phyloP scores from a whole-genome alignment of 2,888 invertebrate species.

The Caenorhabditis sp. region DNA sequence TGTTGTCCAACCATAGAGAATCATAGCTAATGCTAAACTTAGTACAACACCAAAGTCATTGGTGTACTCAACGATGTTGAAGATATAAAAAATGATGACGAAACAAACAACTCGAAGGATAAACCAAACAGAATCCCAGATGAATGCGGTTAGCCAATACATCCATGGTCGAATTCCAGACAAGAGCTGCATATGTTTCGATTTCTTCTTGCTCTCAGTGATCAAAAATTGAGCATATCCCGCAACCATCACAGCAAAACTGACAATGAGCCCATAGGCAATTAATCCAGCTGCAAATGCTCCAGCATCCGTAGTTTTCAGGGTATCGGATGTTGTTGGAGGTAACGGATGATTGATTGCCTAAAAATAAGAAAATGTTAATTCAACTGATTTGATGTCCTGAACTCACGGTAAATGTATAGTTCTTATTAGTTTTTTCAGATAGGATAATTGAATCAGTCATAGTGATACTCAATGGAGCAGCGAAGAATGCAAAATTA shows the following conservation, averaged over 20 bases:
- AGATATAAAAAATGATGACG: slow-evolving; percentile 53
- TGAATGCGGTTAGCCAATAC: slow-evolving; percentile 61
- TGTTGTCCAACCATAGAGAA: slow-evolving; percentile 60
- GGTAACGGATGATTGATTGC: slow-evolving; percentile 59
- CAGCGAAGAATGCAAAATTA: slow-evolving; percentile 57
- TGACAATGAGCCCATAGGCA: slow-evolving; percentile 35
- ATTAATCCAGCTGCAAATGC: slow-evolving; percentile 26
- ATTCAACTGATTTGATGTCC: background rate
- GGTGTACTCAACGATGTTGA: slow-evolving; percentile 50
- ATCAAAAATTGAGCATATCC: slow-evolving; percentile 62
- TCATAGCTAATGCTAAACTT: slow-evolving; percentile 40
- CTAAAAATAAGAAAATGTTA: slow-evolving; percentile 8
- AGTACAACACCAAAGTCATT: slow-evolving; percentile 37
- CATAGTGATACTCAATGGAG: slow-evolving; percentile 53
- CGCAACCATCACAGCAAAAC: slow-evolving; percentile 45
- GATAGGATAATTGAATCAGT: slow-evolving; percentile 51
- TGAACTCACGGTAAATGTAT: slow-evolving; percentile 29
- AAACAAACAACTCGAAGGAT: slow-evolving; percentile 52
- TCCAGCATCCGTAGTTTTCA: slow-evolving; percentile 44
- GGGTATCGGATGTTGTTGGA: slow-evolving; percentile 51
- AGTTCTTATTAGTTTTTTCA: slow-evolving; percentile 14
- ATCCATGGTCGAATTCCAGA: slow-evolving; percentile 60
- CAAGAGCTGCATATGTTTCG: slow-evolving; percentile 65
- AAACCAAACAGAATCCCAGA: slow-evolving; percentile 62
- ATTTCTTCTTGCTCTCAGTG: slow-evolving; percentile 64